Conservation (phyloP, 92 coral and sea anemone genomes). For the Phymanthus crucifer region DNA sequence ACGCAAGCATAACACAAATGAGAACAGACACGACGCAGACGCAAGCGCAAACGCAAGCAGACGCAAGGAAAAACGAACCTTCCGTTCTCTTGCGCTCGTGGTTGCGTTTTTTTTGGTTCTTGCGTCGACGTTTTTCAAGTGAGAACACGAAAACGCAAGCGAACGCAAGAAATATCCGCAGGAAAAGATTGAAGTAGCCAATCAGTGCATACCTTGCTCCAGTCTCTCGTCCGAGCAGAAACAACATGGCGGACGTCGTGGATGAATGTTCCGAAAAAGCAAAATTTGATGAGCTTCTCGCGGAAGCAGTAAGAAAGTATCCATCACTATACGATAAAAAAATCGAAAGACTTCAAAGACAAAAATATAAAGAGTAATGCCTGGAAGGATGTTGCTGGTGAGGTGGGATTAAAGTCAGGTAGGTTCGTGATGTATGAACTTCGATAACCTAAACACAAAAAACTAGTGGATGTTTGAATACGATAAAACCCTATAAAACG, state of each 20-base stretch:
- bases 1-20: too few relatives aligned
- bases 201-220: background rate
- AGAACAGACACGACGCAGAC: too few relatives aligned
- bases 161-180: too few relatives aligned
- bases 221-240: conserved; percentile 3
- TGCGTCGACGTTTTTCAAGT: too few relatives aligned
- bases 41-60: too few relatives aligned
- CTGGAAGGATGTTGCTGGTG: conserved; percentile 42
- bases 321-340: conserved; percentile 50
- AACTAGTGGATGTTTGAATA: background rate
- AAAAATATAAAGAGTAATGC: conserved; percentile 49
- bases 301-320: conserved; percentile 44
- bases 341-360: conserved; percentile 48
- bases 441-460: background rate
- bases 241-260: conserved; percentile 4
- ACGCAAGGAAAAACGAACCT: too few relatives aligned
- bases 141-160: too few relatives aligned
- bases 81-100: too few relatives aligned
- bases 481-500: background rate
- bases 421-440: conserved; percentile 10
- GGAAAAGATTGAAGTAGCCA: background rate
- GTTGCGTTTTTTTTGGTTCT: too few relatives aligned
- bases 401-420: conserved; percentile 44
- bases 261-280: conserved; percentile 9
- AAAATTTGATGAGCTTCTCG: conserved; percentile 39